Evolutionary conservation across 2,888 invertebrate genomes (phyloP), one percentile per base, ranked within the genome.

Genomic region (Cyclophora albipunctata): DNA sequence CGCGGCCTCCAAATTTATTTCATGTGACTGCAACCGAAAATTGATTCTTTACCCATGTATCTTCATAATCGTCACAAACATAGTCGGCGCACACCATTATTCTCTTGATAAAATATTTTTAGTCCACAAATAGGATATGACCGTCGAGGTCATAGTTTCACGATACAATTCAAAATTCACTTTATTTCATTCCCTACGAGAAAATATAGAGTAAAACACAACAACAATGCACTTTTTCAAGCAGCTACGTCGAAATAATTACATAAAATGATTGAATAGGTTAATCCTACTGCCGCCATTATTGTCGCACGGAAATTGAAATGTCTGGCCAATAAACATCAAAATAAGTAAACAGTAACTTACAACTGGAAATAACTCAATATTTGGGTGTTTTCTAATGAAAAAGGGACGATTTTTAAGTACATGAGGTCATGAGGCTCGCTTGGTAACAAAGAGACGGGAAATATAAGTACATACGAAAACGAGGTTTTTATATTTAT

Each of bases 221-320:
- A 75, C 68, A 71, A 76, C 69, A 72, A 67, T 64, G 58, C 53
- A 64, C 62, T 55, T 60, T 52, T 61, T 62, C 64, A 20, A 59
- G 63, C 64, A 54, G 56, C 53, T 69, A 63, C 50, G 58, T 51
- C 55, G 57, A 59, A 67, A 66, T 73, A 78, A 73, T 75, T 61
- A 63, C 65, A 64, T 66, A 75, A 79, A 78, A 77, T 78, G 75
- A 65, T 68, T 71, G 77, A 76, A 84, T 87, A 88, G 87, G 88
- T 87, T 88, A 87, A 84, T 83, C 71, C 74, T 59, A 81, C 85
- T 88, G 88, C 87, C 88, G 87, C 88, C 88, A 88, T 88, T 87
- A 88, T 81, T 84, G 86, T 84, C 73, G 80, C 80, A 86, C 81
- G 81, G 82, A 87, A 81, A 84, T 75, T 79, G 84, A 81, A 84